Base-by-base conservation (phyloP, 92 coral and sea anemone species). In the Zoanthus solanderi region DNA sequence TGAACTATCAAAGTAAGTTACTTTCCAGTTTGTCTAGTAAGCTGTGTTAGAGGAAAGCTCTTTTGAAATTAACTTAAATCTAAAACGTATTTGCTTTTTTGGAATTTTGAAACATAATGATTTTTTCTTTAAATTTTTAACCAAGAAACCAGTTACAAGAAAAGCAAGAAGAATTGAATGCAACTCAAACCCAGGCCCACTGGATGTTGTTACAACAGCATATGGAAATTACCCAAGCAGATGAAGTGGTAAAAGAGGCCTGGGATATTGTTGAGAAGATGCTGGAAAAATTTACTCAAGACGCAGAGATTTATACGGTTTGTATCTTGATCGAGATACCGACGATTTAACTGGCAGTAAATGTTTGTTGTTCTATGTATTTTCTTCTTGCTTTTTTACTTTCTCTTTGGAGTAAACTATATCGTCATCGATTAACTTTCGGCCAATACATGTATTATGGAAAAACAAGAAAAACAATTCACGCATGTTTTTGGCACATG, bases 171-270 rank as follows among this genome's bases (percentile, higher is more conserved):
- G 99, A 97, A 76, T 92, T 97, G 71, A 95, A 95, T 71, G 98
- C 98, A 23, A 94, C 96, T 13, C 99, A 97, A 79, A 95, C 94
- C 76, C 98, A 97, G 88, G 99, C 99, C 52, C 95, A 97, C 92
- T 96, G 94, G 85, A 85, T 97, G 76, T 90, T 97, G 71, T 83
- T 95, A 76, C 97, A 95, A 61, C 97, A 95, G 58, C 97, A 95
- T 90, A 89, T 92, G 79, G 94, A 94, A 58, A 91, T 95, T 32
- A 89, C 95, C 50, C 93, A 94, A 54, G 96, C 94, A 11, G 88
- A 93, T 23, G 92, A 93, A 65, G 94, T 85, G 58, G 57, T 97
- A 53, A 89, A 23, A 61, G 98, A 94, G 75, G 89, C 92, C 88
- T 95, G 96, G 93, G 92, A 85, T 50, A 57, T 92, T 28, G 84